Conservation (phyloP, 2,113 vertebrate species). For the Dromas ardeola region DNA sequence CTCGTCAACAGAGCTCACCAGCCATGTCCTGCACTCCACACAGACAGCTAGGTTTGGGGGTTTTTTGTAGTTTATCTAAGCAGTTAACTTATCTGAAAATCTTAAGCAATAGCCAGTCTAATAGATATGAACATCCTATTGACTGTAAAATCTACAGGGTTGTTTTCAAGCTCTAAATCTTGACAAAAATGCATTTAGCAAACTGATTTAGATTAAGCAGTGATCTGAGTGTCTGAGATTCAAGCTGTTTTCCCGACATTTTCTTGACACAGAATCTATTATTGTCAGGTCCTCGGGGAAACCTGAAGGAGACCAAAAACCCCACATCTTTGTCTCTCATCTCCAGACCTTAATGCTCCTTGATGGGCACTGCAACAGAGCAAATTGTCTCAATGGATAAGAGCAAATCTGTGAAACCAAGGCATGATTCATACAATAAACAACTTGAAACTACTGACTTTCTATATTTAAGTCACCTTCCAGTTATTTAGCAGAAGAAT, state of each 20-base stretch:
- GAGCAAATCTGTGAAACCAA: not conserved
- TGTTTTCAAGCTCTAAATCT: not conserved
- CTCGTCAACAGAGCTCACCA: not conserved
- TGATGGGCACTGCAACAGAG: not conserved
- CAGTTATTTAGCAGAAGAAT: not conserved
- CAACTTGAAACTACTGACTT: not conserved
- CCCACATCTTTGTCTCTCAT: not conserved
- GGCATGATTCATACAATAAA: not conserved
- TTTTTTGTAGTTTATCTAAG: not conserved
- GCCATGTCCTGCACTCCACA: rapidly evolving
- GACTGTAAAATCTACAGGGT: not conserved
- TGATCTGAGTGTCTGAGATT: not conserved
- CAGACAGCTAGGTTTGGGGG: not conserved
- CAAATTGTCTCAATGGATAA: not conserved
- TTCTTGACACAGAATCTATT: constrained; percentile 7
- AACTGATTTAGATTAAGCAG: not conserved
- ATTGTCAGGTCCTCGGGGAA: not conserved
- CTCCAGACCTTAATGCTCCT: not conserved
- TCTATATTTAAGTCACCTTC: not conserved
- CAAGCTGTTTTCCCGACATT: not conserved
- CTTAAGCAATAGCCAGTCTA: not conserved
- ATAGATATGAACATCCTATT: not conserved
- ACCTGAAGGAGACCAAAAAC: not conserved
- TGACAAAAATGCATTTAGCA: not conserved
- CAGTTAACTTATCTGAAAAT: not conserved